A percentile compares a stretch with the other conserved stretches of the same genome.
These are phyloP conservation scores for Fregata magnificens DNA, from an alignment of 2,113 vertebrate species.

Conservation along the genomic window DNA sequence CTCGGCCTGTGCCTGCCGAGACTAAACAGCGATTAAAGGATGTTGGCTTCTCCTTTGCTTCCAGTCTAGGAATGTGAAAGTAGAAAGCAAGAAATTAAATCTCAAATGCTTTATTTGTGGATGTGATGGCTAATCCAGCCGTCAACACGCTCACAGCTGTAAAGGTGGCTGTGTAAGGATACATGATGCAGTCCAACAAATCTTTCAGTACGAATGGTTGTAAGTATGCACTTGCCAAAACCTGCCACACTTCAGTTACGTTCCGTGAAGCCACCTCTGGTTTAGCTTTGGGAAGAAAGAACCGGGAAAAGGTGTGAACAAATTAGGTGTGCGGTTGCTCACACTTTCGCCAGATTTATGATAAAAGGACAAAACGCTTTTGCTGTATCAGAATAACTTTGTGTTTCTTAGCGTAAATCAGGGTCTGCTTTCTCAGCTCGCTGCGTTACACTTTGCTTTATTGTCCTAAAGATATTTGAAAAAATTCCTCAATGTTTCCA, in stretches of 20 bases:
- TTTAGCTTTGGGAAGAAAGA: constrained; percentile 2
- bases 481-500: neutral
- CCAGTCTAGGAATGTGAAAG: neutral
- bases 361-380: neutral
- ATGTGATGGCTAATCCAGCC: neutral
- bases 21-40: neutral
- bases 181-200: neutral
- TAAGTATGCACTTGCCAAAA: constrained; percentile 15
- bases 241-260: neutral
- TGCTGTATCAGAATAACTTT: neutral
- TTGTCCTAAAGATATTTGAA: neutral
- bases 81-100: neutral
- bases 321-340: neutral
- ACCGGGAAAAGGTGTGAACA: neutral
- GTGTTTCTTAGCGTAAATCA: neutral
- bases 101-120: neutral
- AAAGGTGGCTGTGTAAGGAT: neutral
- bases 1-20: neutral
- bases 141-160: constrained; percentile 6
- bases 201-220: neutral
- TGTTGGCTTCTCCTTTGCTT: neutral
- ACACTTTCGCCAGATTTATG: neutral
- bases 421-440: neutral
- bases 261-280: neutral
- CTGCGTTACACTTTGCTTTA: neutral